Conservation (phyloP, 2,113 vertebrate genomes). For the Menura novaehollandiae region DNA sequence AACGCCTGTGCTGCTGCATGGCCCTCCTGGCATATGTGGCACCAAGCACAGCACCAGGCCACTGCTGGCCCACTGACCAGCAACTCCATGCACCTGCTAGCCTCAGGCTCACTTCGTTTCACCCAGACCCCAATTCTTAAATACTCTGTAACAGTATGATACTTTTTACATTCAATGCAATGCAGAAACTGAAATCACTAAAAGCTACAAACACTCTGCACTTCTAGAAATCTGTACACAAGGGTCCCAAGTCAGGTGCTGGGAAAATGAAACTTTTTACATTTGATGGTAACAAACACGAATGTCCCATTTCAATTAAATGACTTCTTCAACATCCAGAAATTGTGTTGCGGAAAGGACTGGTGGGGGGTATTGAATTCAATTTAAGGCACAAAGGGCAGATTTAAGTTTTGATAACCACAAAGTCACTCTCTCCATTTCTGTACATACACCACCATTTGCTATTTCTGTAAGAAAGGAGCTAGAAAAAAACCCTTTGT, state of each 20-base stretch:
- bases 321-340: neutral
- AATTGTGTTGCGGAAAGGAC: neutral
- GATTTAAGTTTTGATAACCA: neutral
- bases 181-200: neutral
- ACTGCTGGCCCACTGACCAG: neutral
- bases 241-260: neutral
- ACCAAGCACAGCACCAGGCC: neutral
- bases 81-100: neutral
- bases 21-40: rapidly evolving
- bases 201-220: neutral
- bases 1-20: neutral
- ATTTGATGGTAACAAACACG: neutral
- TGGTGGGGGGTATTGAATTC: rapidly evolving
- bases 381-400: neutral
- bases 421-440: neutral
- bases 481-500: neutral
- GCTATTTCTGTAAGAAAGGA: neutral
- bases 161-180: neutral
- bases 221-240: neutral
- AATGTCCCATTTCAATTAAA: neutral
- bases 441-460: neutral
- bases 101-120: neutral
- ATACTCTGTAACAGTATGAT: neutral
- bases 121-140: neutral
- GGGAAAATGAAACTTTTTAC: neutral